These are phyloP conservation scores for Caretta caretta DNA, from an alignment of 2,113 vertebrate species.

Conservation along the genomic window DNA sequence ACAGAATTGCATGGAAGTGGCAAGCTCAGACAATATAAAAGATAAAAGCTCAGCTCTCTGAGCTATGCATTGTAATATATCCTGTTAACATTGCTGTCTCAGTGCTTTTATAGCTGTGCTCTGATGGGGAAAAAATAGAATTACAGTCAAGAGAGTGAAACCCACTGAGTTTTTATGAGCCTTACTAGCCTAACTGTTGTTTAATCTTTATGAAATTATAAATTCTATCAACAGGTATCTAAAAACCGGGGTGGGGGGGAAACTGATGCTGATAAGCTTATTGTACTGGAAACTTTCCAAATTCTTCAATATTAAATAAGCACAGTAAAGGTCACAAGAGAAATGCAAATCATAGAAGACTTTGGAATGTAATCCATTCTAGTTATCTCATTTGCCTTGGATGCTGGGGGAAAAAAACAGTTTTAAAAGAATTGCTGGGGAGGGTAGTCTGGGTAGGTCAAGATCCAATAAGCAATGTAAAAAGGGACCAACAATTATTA, in stretches of 20 bases:
- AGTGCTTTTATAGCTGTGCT: slow-evolving; percentile 47
- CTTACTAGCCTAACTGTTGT: slow-evolving; percentile 24
- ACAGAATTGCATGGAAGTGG: not conserved
- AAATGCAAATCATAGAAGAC: not conserved
- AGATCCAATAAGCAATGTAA: not conserved
- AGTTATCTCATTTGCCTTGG: not conserved
- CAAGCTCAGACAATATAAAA: slow-evolving; percentile 10
- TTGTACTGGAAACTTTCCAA: not conserved
- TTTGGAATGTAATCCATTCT: not conserved
- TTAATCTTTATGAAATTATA: slow-evolving; percentile 56
- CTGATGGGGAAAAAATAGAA: slow-evolving; percentile 46
- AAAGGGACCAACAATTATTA: not conserved
- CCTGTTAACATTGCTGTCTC: slow-evolving; percentile 41
- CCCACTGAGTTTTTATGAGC: slow-evolving; percentile 36
- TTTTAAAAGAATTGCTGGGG: not conserved
- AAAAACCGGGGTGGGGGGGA: not conserved
- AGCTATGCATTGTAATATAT: not conserved
- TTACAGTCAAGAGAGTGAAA: slow-evolving; percentile 34
- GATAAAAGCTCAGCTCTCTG: not conserved
- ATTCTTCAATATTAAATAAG: not conserved
- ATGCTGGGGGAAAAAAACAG: not conserved
- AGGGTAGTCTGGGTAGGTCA: not conserved
- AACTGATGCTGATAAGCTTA: not conserved
- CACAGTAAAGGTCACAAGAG: not conserved
- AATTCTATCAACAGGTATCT: slow-evolving; percentile 5